Base-by-base conservation (phyloP, 2,888 invertebrate genomes). In the Myathropa florea region DNA sequence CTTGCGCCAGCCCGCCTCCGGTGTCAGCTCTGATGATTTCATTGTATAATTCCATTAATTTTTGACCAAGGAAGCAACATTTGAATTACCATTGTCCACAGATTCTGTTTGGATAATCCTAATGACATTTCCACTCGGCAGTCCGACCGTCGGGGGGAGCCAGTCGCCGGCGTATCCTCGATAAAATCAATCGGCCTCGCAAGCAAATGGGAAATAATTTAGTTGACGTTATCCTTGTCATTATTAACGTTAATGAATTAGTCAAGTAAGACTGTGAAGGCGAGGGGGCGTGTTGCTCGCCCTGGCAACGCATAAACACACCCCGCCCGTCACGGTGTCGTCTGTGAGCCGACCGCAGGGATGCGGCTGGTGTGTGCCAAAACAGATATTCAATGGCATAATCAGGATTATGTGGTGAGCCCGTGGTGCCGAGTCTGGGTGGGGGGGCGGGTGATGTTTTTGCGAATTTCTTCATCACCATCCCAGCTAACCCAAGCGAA, bases 171-270 rank as follows among this genome's bases (percentile, higher is more conserved):
- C 24, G 30, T 70, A 53, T 55, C 53, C 12, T 6, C 28, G 70
- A 71, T 82, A 78, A 73, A 73, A 81, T 86, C 83, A 78, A 82
- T 75, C 79, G 59, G 39, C 77, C n/a, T 24, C 60, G 21, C 9
- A 53, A 46, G 59, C 64, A 73, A 82, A 82, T 75, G 77, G 21
- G 65, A 86, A 78, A 67, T 57, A 75, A 83, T 73, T 86, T 75
- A 39, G 65, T 57, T 79, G 65, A 57, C 75, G 67, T 83, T 86
- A 75, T 71, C 79, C 71, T 57, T 86, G 78, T 83, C 78, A 63
- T 79, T 86, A 68, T 86, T 61, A 63, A 83, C 67, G 78, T 75
- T 75, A 86, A 86, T 83, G 83, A 83, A 86, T 86, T 82, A 85
- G 82, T 85, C 77, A 82, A 78, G 81, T 53, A 71, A 61, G 68